Conservation (phyloP, 2,888 invertebrate genomes). For the Drosophila birchii region DNA sequence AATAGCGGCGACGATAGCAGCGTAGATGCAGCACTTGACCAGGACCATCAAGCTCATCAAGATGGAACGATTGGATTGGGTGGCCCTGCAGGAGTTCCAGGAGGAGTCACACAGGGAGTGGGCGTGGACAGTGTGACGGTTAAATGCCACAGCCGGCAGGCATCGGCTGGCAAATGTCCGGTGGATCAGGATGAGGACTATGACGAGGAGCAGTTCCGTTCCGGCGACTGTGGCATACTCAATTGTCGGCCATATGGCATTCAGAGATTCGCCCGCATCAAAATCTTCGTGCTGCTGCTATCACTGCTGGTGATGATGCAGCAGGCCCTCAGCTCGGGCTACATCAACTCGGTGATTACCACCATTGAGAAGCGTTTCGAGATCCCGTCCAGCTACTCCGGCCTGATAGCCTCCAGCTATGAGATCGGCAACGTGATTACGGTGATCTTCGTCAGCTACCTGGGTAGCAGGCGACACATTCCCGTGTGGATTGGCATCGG, state of each 20-base stretch:
- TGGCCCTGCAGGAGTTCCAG: neutral
- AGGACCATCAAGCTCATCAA: constrained; percentile 12
- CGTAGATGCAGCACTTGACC: constrained; percentile 85
- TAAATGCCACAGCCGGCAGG: constrained; percentile 93
- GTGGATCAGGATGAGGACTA: constrained; percentile 85
- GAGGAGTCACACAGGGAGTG: constrained; percentile 5
- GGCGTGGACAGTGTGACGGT: constrained; percentile 77
- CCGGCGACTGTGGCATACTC: constrained; percentile 94
- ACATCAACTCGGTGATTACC: constrained; percentile 97
- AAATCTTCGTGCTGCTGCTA: constrained; percentile 95
- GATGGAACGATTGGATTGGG: neutral
- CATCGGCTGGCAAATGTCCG: constrained; percentile 85
- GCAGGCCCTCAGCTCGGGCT: constrained; percentile 95
- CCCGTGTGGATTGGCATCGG: constrained; percentile 98
- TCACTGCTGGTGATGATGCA: constrained; percentile 95
- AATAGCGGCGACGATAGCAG: constrained; percentile 86
- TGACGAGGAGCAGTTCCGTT: constrained; percentile 88
- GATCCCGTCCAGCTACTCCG: constrained; percentile 96
- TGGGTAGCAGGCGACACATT: constrained; percentile 95
- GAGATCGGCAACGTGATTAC: constrained; percentile 98
- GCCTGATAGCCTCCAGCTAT: constrained; percentile 96
- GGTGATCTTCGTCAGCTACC: constrained; percentile 97
- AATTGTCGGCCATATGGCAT: constrained; percentile 93
- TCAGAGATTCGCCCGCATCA: constrained; percentile 95
- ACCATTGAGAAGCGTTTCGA: constrained; percentile 98